A percentile compares a stretch with the other conserved stretches of the same genome.
Conservation (phyloP, 2,888 invertebrate genomes). For the Toxonevra muliebris region DNA sequence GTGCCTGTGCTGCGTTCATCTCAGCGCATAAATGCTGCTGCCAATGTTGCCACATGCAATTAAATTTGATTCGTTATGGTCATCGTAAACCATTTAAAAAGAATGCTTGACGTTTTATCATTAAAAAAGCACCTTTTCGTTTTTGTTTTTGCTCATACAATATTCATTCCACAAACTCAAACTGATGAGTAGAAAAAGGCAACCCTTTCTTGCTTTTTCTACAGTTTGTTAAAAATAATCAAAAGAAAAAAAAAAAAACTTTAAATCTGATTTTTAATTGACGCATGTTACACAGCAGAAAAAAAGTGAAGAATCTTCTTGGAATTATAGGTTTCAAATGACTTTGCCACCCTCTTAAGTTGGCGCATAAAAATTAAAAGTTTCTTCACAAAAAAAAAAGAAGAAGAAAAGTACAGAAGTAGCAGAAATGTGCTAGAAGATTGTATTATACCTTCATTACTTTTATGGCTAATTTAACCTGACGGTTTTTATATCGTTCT, state of each 20-base stretch:
- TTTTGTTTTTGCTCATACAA: neutral
- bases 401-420: slow-evolving; percentile 28
- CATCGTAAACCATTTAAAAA: slow-evolving; percentile 36
- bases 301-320: neutral
- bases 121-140: slow-evolving; percentile 39
- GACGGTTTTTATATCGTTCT: slow-evolving; percentile 44
- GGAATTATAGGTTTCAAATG: slow-evolving; percentile 23
- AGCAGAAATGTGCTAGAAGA: slow-evolving; percentile 32
- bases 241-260: slow-evolving; percentile 24
- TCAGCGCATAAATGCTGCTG: neutral
- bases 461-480: slow-evolving; percentile 60
- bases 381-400: slow-evolving; percentile 3
- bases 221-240: neutral
- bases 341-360: slow-evolving; percentile 28
- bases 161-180: slow-evolving; percentile 24
- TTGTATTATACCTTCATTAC: slow-evolving; percentile 55
- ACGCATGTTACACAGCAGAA: slow-evolving; percentile 35
- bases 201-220: slow-evolving; percentile 35
- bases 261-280: slow-evolving; percentile 44
- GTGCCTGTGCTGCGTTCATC: neutral
- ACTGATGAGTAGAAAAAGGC: slow-evolving; percentile 25
- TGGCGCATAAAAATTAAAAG: slow-evolving; percentile 18
- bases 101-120: slow-evolving; percentile 37
- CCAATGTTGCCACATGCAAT: slow-evolving; percentile 44
- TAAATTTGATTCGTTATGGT: slow-evolving; percentile 47